These are phyloP conservation scores for Eubasilissa regina DNA, from an alignment of 1,140 invertebrate genomes.

Conservation along the genomic window DNA sequence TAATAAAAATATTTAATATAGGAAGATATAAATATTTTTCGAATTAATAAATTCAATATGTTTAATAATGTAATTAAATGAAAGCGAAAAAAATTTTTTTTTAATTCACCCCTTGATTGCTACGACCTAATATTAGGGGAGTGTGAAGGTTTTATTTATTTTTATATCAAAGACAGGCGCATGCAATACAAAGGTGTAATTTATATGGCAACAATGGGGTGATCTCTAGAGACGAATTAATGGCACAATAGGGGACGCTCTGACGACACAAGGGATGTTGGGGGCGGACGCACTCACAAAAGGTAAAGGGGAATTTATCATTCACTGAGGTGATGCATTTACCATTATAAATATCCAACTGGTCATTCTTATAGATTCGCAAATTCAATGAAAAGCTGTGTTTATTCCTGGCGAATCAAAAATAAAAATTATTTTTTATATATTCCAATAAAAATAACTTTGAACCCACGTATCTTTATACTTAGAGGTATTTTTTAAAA, in stretches of 20 bases:
- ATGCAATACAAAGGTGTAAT: slow-evolving; percentile 58
- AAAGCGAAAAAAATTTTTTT: too few relatives aligned
- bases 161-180: slow-evolving; percentile 56
- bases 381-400: too few relatives aligned
- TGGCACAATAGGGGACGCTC: slow-evolving; percentile 47
- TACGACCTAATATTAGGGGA: slow-evolving; percentile 24
- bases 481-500: too few relatives aligned
- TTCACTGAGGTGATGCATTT: slow-evolving; percentile 13
- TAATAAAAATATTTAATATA: too few relatives aligned
- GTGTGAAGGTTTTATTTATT: slow-evolving; percentile 53
- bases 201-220: slow-evolving; percentile 59
- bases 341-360: slow-evolving; percentile 27
- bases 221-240: slow-evolving; percentile 59
- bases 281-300: slow-evolving; percentile 2
- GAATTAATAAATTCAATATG: too few relatives aligned
- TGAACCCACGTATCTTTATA: too few relatives aligned
- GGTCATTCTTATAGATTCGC: slow-evolving; percentile 4
- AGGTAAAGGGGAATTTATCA: slow-evolving; percentile 39
- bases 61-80: too few relatives aligned
- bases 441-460: too few relatives aligned
- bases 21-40: too few relatives aligned
- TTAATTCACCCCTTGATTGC: not conserved
- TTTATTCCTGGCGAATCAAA: too few relatives aligned
- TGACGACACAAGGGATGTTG: slow-evolving; percentile 1
- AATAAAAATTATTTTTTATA: too few relatives aligned